Percentiles rank a stretch among this genome's conserved stretches.
Conservation (phyloP, 2,797 vertebrate species). For the Diceros bicornis region DNA sequence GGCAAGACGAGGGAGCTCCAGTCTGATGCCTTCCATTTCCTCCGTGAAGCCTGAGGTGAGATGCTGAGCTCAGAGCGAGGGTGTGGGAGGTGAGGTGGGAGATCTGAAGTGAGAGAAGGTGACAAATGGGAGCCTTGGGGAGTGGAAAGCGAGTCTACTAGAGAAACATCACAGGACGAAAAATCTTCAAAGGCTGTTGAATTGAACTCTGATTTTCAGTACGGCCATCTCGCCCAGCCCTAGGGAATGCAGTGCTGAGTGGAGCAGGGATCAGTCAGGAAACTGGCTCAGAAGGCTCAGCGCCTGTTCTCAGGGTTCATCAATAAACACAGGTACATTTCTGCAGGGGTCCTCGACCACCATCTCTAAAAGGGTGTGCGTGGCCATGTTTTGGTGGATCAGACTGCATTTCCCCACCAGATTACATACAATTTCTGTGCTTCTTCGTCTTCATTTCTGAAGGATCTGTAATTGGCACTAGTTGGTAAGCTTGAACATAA, state of each 20-base stretch:
- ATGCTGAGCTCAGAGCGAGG: background rate
- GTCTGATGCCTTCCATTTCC: background rate
- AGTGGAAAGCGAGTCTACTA: background rate
- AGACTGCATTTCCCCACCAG: background rate
- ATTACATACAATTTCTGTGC: background rate
- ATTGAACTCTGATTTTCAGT: slow-evolving; percentile 19
- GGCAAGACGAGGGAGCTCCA: background rate
- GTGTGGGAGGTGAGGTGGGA: background rate
- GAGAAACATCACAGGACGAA: background rate
- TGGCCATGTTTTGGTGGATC: background rate
- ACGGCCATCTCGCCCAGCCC: background rate
- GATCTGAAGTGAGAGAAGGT: background rate
- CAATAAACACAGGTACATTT: background rate
- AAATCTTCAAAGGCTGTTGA: background rate
- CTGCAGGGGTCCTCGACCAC: background rate
- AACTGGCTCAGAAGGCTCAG: background rate
- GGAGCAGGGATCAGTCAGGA: background rate
- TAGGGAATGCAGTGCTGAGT: background rate
- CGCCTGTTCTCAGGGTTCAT: background rate
- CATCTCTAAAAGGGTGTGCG: background rate
- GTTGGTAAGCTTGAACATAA: slow-evolving; percentile 53
- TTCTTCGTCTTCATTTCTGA: slow-evolving; percentile 57
- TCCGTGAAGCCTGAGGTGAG: background rate
- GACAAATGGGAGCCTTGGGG: background rate
- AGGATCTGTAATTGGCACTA: slow-evolving; percentile 65